Evolutionary conservation across 1,140 invertebrate species (phyloP).

Genomic region (Drosophila mojavensis): DNA sequence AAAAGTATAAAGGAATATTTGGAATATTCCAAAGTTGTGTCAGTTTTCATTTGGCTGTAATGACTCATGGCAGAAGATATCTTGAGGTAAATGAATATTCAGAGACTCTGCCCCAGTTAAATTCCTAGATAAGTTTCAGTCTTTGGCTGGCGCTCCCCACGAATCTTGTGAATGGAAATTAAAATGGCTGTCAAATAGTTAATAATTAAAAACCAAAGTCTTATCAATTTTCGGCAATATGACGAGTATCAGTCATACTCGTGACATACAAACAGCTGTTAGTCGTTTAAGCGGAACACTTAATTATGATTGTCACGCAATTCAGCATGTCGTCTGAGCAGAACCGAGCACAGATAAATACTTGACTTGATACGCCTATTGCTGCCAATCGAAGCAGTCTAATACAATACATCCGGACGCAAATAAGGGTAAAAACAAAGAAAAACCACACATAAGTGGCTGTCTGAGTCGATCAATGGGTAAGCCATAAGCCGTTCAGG

Average conservation of each 20-base stretch:
- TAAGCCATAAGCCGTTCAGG: slow-evolving; percentile 39
- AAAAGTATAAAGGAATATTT: too few species aligned
- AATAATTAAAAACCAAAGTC: slow-evolving; percentile 42
- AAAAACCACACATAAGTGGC: slow-evolving; percentile 9
- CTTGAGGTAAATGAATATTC: too few species aligned
- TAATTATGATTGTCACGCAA: slow-evolving; percentile 38
- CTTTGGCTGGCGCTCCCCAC: neutral
- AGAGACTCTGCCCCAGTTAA: too few species aligned
- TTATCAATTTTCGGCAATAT: slow-evolving; percentile 30
- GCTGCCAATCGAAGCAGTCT: slow-evolving; percentile 20
- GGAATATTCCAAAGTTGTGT: too few species aligned
- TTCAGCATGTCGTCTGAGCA: slow-evolving; percentile 4
- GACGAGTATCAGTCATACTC: neutral
- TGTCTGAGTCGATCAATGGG: slow-evolving; percentile 12
- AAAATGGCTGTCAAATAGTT: slow-evolving; percentile 22
- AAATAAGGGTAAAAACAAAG: neutral
- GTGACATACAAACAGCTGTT: slow-evolving; percentile 19
- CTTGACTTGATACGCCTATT: neutral
- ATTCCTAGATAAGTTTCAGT: slow-evolving; percentile 16
- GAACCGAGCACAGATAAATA: slow-evolving; percentile 20
- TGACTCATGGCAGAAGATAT: too few species aligned
- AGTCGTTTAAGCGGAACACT: slow-evolving; percentile 28
- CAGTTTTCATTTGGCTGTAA: too few species aligned
- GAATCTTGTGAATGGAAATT: slow-evolving; percentile 12
- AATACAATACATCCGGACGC: slow-evolving; percentile 27